phyloP scores from a whole-genome alignment of 2,113 vertebrate species.

The Brachypteracias leptosomus region DNA sequence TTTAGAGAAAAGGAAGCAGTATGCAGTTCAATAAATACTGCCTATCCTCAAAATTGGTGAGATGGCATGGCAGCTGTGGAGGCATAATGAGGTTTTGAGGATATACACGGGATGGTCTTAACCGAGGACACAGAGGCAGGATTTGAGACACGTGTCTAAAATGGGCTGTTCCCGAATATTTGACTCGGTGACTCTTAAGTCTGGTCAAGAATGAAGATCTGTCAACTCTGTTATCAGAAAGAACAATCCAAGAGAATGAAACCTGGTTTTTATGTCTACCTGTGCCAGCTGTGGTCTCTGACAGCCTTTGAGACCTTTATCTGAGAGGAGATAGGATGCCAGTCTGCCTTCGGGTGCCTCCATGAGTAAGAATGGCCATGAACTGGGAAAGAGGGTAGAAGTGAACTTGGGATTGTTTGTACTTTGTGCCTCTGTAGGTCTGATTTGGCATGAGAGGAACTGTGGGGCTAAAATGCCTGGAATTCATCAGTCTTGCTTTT shows the following conservation, averaged over 20 bases:
- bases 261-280: not conserved
- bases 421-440: not conserved
- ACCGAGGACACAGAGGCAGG: not conserved
- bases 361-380: not conserved
- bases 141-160: not conserved
- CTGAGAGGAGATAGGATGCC: not conserved
- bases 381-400: not conserved
- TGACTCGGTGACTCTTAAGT: not conserved
- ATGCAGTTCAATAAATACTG: not conserved
- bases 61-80: not conserved
- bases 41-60: not conserved
- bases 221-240: not conserved
- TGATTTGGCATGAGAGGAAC: not conserved
- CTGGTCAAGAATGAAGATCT: not conserved
- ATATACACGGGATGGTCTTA: not conserved
- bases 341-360: not conserved
- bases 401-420: not conserved
- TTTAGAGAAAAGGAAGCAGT: not conserved
- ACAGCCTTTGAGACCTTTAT: not conserved
- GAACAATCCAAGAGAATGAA: not conserved
- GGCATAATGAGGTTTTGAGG: not conserved
- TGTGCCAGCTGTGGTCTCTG: not conserved
- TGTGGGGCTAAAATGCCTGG: not conserved
- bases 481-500: not conserved
- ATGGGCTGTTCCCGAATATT: not conserved